Percentiles rank a stretch among this genome's conserved stretches.
phyloP scores from a whole-genome alignment of 2,888 invertebrate species.

The Scrobipalpa atriplicella region DNA sequence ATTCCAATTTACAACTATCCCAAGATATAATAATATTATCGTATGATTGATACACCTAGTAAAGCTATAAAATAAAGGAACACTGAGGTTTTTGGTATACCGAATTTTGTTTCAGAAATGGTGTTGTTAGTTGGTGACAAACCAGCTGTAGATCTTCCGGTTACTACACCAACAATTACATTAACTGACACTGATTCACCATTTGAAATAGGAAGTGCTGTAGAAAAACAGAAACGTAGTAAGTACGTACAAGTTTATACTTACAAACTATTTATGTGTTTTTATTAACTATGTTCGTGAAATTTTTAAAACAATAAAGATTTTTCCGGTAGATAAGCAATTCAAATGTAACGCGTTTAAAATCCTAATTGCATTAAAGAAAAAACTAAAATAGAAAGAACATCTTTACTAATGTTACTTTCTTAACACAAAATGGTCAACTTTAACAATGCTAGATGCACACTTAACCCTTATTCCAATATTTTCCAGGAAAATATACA shows the following conservation, averaged over 20 bases:
- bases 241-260: constrained; percentile 14
- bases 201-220: neutral
- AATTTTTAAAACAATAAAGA: too few species aligned
- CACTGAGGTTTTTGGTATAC: too few species aligned
- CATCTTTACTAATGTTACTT: too few species aligned
- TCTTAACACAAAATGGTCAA: too few species aligned
- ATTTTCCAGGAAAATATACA: constrained; percentile 19
- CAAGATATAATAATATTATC: too few species aligned
- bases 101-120: constrained; percentile 36
- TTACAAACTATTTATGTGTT: neutral
- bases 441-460: neutral
- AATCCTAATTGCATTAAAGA: too few species aligned
- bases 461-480: neutral
- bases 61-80: too few species aligned
- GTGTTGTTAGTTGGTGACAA: constrained; percentile 22
- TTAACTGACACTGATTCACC: constrained; percentile 27
- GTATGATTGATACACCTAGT: too few species aligned
- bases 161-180: constrained; percentile 29
- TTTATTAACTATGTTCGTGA: neutral
- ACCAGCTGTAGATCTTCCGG: neutral
- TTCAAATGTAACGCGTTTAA: too few species aligned
- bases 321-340: too few species aligned
- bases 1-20: too few species aligned
- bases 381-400: too few species aligned
- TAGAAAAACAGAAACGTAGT: constrained; percentile 1